phyloP scores from a whole-genome alignment of 2,888 invertebrate species.

The Arge pagana region DNA sequence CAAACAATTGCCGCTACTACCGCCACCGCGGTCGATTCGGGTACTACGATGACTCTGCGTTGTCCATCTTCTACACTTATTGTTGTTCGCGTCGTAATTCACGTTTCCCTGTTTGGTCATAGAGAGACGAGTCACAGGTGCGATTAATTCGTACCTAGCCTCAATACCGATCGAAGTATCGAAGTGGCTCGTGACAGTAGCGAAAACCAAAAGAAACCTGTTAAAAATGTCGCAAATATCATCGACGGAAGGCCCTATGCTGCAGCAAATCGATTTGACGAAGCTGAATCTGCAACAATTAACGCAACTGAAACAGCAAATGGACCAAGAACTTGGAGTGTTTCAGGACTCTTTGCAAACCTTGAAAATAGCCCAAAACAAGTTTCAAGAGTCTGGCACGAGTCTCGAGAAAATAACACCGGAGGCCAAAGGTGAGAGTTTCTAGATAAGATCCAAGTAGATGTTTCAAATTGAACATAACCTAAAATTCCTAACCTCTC shows the following conservation, averaged over 20 bases:
- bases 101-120: too few relatives aligned
- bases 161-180: too few relatives aligned
- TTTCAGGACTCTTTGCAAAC: constrained; percentile 90
- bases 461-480: neutral
- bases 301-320: constrained; percentile 81
- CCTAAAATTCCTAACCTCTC: neutral
- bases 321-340: constrained; percentile 87
- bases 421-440: constrained; percentile 66
- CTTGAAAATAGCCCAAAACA: constrained; percentile 86
- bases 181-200: neutral
- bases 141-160: too few relatives aligned
- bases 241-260: constrained; percentile 66
- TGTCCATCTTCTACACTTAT: too few relatives aligned
- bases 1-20: too few relatives aligned
- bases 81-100: too few relatives aligned
- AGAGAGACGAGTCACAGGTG: too few relatives aligned
- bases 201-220: neutral
- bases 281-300: constrained; percentile 81
- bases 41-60: too few relatives aligned
- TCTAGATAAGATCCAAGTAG: neutral
- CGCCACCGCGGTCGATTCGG: too few relatives aligned
- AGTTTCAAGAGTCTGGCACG: constrained; percentile 87
- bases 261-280: constrained; percentile 80
- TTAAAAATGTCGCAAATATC: constrained; percentile 66
- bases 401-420: constrained; percentile 80